These are phyloP conservation scores for Odiellus spinosus DNA, from an alignment of 2,888 invertebrate genomes.

Conservation along the genomic window DNA sequence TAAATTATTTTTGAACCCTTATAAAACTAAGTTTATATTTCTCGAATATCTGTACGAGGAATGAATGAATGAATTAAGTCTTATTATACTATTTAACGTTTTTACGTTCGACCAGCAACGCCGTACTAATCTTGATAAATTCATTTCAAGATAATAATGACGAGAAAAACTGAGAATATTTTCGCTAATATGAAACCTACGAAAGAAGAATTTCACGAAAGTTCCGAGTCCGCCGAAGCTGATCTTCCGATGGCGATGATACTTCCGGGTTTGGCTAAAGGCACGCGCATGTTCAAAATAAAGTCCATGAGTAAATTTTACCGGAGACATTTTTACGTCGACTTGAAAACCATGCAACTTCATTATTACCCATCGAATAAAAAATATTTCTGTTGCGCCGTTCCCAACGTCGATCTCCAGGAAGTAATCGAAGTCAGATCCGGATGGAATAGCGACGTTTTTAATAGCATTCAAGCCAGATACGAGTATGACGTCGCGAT, in stretches of 20 bases:
- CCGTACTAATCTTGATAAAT: too few species aligned
- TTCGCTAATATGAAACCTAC: too few species aligned
- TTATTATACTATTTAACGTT: too few species aligned
- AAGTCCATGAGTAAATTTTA: slow-evolving; percentile 12
- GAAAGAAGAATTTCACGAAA: too few species aligned
- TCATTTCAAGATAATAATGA: too few species aligned
- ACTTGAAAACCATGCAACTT: slow-evolving; percentile 13
- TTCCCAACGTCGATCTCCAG: slow-evolving; percentile 27
- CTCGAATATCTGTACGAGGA: too few species aligned
- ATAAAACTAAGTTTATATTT: too few species aligned
- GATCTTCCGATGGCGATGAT: slow-evolving; percentile 11
- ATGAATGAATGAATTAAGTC: too few species aligned
- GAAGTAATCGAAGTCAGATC: slow-evolving; percentile 30
- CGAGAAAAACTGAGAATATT: too few species aligned
- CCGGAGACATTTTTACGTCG: slow-evolving; percentile 12
- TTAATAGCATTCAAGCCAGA: slow-evolving; percentile 28
- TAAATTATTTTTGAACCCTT: too few species aligned
- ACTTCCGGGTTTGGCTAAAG: slow-evolving; percentile 11
- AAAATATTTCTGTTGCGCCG: not conserved
- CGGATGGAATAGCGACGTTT: slow-evolving; percentile 33
- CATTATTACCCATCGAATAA: slow-evolving; percentile 13
- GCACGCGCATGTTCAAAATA: slow-evolving; percentile 15
- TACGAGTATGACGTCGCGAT: not conserved
- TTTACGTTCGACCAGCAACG: too few species aligned
- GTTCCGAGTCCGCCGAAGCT: not conserved